A percentile compares a stretch with the other conserved stretches of the same genome.
Evolutionary conservation across 2,888 invertebrate species (phyloP).

Genomic region (Deroplatys truncata): DNA sequence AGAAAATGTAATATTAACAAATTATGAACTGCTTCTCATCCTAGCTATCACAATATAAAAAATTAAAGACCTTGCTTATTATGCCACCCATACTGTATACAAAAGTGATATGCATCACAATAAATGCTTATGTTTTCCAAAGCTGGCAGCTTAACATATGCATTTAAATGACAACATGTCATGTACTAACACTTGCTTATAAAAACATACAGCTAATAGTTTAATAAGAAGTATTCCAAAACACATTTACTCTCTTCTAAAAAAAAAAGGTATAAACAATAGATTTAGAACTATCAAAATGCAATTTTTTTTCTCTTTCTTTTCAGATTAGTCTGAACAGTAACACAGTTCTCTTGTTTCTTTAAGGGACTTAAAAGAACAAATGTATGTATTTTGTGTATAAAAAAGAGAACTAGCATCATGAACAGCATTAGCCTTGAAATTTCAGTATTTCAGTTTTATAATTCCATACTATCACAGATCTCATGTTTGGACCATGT

Average conservation of each 20-base stretch:
- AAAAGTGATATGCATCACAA: neutral
- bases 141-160: neutral
- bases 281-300: neutral
- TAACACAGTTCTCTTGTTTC: neutral
- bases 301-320: neutral
- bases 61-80: neutral
- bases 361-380: neutral
- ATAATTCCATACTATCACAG: neutral
- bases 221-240: neutral
- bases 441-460: neutral
- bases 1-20: too few species aligned
- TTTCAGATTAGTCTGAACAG: too few species aligned
- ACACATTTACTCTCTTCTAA: neutral
- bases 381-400: neutral
- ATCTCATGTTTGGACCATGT: neutral
- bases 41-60: neutral
- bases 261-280: neutral
- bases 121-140: neutral
- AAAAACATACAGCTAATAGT: neutral
- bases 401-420: neutral
- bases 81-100: neutral
- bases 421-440: neutral
- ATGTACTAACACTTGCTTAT: neutral
- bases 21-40: neutral
- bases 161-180: neutral